These are phyloP conservation scores for Stichodactyla helianthus DNA, from an alignment of 64 coral and sea anemone genomes.

Conservation along the genomic window DNA sequence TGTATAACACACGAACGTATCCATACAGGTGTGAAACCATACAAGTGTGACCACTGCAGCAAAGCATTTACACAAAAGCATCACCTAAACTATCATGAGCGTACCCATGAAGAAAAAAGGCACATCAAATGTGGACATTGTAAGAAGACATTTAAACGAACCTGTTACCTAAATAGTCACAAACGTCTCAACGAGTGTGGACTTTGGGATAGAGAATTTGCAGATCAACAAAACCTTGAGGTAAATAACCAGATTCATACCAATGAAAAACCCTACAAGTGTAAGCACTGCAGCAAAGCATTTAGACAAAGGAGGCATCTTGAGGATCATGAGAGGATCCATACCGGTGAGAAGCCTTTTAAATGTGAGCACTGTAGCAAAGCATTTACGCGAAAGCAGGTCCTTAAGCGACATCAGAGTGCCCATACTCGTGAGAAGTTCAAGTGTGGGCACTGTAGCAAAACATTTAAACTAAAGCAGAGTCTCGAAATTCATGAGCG, in stretches of 20 bases:
- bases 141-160: too few species aligned
- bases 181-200: too few species aligned
- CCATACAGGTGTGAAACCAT: not conserved
- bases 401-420: too few species aligned
- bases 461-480: not conserved
- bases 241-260: too few species aligned
- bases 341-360: not conserved
- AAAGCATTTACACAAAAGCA: not conserved
- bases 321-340: too few species aligned
- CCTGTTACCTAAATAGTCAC: too few species aligned
- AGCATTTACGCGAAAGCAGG: not conserved
- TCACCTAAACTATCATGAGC: constrained; percentile 9
- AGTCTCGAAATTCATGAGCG: not conserved
- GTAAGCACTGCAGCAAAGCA: too few species aligned
- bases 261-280: too few species aligned
- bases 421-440: not conserved
- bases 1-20: not conserved
- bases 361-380: constrained; percentile 24
- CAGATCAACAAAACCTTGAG: too few species aligned
- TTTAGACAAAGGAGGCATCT: too few species aligned
- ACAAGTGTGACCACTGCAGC: not conserved
- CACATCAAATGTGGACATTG: too few species aligned
- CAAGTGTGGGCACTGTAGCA: not conserved
- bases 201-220: too few species aligned
- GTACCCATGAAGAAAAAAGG: not conserved